Percentiles rank a stretch among this genome's conserved stretches.
phyloP scores from a whole-genome alignment of 2,113 vertebrate genomes.

The Apeltes quadracus region DNA sequence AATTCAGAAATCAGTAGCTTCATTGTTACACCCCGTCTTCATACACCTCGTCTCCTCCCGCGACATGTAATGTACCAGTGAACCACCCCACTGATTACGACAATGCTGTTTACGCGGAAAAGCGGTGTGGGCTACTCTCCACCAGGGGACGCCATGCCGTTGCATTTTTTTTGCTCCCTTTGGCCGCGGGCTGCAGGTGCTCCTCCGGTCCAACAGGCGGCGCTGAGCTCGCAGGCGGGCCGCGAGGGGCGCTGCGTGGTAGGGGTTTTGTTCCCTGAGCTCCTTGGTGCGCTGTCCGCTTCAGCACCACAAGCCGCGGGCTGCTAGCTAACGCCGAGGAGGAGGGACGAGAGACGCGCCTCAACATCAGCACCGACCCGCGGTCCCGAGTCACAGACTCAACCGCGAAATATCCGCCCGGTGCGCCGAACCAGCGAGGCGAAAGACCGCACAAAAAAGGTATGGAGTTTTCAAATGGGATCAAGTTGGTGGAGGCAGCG shows the following conservation, averaged over 20 bases:
- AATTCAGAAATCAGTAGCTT: background rate
- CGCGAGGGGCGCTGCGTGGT: slow-evolving; percentile 10
- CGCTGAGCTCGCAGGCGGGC: slow-evolving; percentile 17
- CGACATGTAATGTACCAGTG: background rate
- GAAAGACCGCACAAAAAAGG: slow-evolving; percentile 38
- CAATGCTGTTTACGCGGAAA: background rate
- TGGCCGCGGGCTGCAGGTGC: background rate
- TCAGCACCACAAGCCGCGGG: slow-evolving; percentile 74
- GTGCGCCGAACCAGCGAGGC: slow-evolving; percentile 4
- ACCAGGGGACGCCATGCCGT: slow-evolving; percentile 50
- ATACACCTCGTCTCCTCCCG: background rate
- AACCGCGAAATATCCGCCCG: background rate
- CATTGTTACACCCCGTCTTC: background rate
- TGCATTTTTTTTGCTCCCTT: background rate
- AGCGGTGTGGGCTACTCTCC: background rate
- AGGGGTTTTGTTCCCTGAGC: slow-evolving; percentile 56
- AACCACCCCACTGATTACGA: background rate
- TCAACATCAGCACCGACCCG: slow-evolving; percentile 54
- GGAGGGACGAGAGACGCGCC: slow-evolving; percentile 34
- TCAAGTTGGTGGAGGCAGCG: slow-evolving; percentile 48
- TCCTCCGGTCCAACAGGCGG: slow-evolving; percentile 62
- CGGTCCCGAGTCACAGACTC: background rate
- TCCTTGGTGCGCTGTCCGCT: slow-evolving; percentile 81
- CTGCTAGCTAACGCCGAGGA: slow-evolving; percentile 44
- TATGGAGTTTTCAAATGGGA: slow-evolving; percentile 53